Conservation (phyloP, 1,140 invertebrate genomes). For the Pogonomyrmex californicus region DNA sequence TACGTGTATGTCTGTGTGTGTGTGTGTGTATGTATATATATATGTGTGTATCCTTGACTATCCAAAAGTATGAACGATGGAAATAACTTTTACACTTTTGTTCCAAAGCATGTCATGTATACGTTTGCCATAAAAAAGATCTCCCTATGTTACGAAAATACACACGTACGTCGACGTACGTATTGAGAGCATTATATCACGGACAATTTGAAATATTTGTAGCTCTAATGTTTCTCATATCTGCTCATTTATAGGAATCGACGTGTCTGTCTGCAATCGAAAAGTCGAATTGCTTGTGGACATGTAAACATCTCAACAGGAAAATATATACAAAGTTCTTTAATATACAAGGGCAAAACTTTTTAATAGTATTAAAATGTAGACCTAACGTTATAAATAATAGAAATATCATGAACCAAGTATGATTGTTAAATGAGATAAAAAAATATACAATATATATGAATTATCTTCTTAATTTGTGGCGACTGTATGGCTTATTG, state of each 20-base stretch:
- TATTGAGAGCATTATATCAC: conserved; percentile 65
- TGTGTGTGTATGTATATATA: neutral
- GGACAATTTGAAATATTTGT: conserved; percentile 59
- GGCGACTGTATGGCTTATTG: conserved; percentile 84
- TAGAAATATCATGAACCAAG: conserved; percentile 68
- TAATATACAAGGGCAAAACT: neutral
- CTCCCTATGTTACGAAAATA: conserved; percentile 81
- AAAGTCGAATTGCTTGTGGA: neutral
- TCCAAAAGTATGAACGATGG: conserved; percentile 43
- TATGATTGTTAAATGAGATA: conserved; percentile 50
- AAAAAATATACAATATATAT: neutral
- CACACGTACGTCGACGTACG: conserved; percentile 77
- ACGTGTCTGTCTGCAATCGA: neutral
- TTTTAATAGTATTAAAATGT: conserved; percentile 46
- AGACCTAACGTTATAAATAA: conserved; percentile 69
- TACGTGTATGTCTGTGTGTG: neutral
- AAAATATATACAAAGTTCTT: conserved; percentile 30
- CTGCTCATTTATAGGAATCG: conserved; percentile 56
- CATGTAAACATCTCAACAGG: neutral
- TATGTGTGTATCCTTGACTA: neutral
- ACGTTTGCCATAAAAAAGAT: conserved; percentile 75
- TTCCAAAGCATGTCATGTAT: conserved; percentile 63
- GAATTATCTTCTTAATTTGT: conserved; percentile 85
- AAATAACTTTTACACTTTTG: conserved; percentile 57
- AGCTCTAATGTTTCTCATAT: conserved; percentile 27